Evolutionary conservation across 2,113 vertebrate species (phyloP).

Genomic region (Proterorhinus semilunaris): DNA sequence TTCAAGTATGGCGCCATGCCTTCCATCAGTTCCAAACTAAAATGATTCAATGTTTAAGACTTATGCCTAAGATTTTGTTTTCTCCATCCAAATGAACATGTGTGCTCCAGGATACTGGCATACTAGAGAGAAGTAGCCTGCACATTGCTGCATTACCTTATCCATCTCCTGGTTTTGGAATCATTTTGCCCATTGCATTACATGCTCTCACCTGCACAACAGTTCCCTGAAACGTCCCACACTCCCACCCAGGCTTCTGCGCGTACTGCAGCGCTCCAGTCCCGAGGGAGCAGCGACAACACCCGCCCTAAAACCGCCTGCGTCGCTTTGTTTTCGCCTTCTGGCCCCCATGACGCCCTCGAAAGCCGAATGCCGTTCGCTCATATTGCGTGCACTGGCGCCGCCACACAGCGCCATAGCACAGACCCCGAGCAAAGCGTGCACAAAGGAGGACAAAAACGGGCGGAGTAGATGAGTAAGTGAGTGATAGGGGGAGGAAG

Average conservation of each 20-base stretch:
- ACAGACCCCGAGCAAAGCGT: not conserved
- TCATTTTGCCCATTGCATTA: not conserved
- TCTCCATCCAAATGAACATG: too few species aligned
- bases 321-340: conserved; percentile 1
- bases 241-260: conserved; percentile 16
- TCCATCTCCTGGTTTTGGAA: not conserved
- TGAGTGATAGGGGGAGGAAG: not conserved
- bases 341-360: conserved; percentile 1
- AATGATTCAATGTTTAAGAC: too few species aligned
- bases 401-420: conserved; percentile 39
- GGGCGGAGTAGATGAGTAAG: not conserved
- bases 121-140: too few species aligned
- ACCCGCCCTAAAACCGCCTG: conserved; percentile 47
- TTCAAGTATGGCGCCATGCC: not conserved
- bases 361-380: not conserved
- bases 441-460: conserved; percentile 53
- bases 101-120: too few species aligned
- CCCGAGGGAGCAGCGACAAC: conserved; percentile 45
- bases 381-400: not conserved
- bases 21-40: too few species aligned
- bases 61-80: too few species aligned
- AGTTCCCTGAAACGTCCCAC: conserved; percentile 35
- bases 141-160: not conserved
- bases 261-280: conserved; percentile 42
- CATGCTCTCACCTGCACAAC: conserved; percentile 35